A percentile compares a stretch with the other conserved stretches of the same genome.
phyloP scores from a whole-genome alignment of 2,113 vertebrate genomes.

The Cricetomys ansorgei region DNA sequence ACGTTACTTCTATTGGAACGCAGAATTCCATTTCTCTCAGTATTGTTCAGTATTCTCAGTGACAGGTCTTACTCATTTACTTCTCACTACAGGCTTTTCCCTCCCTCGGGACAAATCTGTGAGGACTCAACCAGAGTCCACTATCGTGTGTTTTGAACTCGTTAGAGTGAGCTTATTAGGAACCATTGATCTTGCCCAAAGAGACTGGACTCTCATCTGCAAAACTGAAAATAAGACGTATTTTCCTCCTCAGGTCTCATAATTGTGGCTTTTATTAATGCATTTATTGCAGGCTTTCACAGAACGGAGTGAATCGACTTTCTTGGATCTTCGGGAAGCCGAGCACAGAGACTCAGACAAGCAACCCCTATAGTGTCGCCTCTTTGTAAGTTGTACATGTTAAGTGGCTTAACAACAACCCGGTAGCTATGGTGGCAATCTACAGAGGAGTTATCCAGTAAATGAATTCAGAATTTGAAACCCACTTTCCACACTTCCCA shows the following conservation, averaged over 20 bases:
- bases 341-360: background rate
- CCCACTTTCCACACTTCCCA: background rate
- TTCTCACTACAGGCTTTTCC: background rate
- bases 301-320: background rate
- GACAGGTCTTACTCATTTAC: background rate
- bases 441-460: background rate
- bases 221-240: constrained; percentile 19
- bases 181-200: background rate
- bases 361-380: background rate
- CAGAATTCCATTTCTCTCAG: background rate
- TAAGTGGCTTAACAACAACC: background rate
- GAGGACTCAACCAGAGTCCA: background rate
- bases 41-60: background rate
- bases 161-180: background rate
- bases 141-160: background rate
- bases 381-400: constrained; percentile 10
- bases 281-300: background rate
- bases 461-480: background rate
- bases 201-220: constrained; percentile 18
- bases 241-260: constrained; percentile 10
- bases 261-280: background rate
- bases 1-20: background rate
- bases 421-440: background rate
- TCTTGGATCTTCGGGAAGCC: background rate
- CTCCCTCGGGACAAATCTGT: background rate